Base-by-base conservation (phyloP, 2,797 vertebrate species). In the Tarsius wallacei region DNA sequence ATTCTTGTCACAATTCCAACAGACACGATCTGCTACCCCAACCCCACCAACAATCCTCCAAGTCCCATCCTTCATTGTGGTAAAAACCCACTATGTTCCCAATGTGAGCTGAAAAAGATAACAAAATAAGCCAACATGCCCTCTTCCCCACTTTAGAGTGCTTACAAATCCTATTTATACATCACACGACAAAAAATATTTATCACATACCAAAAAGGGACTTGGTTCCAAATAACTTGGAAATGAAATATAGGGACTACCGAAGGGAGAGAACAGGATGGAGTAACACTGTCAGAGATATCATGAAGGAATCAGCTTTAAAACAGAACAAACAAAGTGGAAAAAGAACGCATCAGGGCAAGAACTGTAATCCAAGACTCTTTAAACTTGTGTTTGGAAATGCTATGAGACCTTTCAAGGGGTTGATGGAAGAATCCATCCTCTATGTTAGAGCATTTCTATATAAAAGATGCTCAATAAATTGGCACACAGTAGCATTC, bases 191-290 rank as follows among this genome's bases (percentile, higher is more conserved):
- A 71, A 59, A 28, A 68, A 82, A 63, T 63, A 36, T 17, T 88
- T 86, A 78, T 22, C 28, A 77, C 33, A 47, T 49, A 76, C 63
- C 81, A 77, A 94, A 87, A 80, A 55, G 24, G 16, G 24, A 83
- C 49, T 83, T 59, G 42, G 31, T 66, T 89, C 61, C 92, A 91
- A 94, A 80, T 84, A 82, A 78, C 84, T 66, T 47, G 63, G 55
- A 85, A 84, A 53, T 70, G 61, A 93, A 71, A 85, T 33, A 31
- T 1, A 55, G 36, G 26, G 33, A 90, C 83, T 64, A 94, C 9
- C 86, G 42, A 91, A 93, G 66, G 83, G 22, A 94, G 22, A 73
- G 9, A 90, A 68, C 1, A 68, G 55, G 31, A 42, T 63, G 31
- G 24, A 87, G 19, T 85, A 90, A 71, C 49, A 87, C 3, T 47